phyloP scores from a whole-genome alignment of 1,140 invertebrate species.

The Musca vetustissima region DNA sequence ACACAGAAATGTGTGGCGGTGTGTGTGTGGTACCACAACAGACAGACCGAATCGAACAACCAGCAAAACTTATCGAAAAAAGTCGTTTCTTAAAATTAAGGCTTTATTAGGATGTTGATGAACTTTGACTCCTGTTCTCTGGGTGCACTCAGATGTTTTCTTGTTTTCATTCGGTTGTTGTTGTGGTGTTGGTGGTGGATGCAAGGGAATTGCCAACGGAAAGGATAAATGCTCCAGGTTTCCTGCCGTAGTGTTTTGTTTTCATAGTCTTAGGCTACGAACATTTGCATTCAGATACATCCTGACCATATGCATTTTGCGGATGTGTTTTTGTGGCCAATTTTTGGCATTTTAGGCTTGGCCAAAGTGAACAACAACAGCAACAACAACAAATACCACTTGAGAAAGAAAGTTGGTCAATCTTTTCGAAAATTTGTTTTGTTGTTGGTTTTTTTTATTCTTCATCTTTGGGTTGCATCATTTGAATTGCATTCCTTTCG shows the following conservation, averaged over 20 bases:
- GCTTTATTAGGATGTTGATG: slow-evolving; percentile 15
- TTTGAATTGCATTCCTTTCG: background rate
- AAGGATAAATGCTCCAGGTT: no score
- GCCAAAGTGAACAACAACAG: slow-evolving; percentile 1
- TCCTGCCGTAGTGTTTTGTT: background rate
- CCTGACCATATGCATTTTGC: slow-evolving; percentile 25
- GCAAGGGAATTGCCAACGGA: no score
- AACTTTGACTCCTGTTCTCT: slow-evolving; percentile 5
- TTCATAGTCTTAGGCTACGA: background rate
- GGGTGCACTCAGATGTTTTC: background rate
- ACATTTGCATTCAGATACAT: background rate
- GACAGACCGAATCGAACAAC: background rate
- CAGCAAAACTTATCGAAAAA: background rate
- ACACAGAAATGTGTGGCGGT: no score
- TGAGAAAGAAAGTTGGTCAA: background rate
- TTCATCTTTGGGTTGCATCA: background rate
- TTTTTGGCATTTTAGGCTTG: slow-evolving; percentile 30
- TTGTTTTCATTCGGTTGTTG: background rate
- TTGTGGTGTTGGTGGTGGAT: no score
- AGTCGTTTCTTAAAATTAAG: background rate
- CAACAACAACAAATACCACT: no score
- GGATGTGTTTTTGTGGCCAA: slow-evolving; percentile 32
- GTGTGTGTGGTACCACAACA: no score
- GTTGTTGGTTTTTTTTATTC: background rate
- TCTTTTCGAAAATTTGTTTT: background rate